Evolutionary conservation across 2,888 invertebrate genomes (phyloP).

Genomic region (Macrosiphum euphorbiae): DNA sequence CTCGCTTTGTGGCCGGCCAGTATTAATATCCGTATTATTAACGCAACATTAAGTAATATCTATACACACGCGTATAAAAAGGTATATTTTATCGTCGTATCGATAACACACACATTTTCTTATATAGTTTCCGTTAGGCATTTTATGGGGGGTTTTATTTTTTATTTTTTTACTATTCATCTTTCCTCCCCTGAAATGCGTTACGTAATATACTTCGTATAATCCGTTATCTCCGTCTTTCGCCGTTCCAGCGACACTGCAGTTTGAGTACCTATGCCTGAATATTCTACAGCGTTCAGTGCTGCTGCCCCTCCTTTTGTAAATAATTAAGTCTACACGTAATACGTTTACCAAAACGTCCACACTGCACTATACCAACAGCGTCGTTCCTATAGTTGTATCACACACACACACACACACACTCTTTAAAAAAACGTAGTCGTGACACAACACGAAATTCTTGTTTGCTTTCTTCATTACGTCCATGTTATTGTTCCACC

Average conservation of each 20-base stretch:
- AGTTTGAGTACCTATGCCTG: neutral
- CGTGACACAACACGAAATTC: slow-evolving; percentile 22
- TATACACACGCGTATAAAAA: slow-evolving; percentile 10
- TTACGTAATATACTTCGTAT: neutral
- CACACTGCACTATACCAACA: neutral
- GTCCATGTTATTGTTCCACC: neutral
- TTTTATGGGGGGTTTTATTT: neutral
- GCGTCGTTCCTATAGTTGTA: neutral
- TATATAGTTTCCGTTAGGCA: neutral
- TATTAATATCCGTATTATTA: slow-evolving; percentile 42
- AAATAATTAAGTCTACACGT: neutral
- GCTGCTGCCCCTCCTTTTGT: neutral
- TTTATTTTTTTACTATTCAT: neutral
- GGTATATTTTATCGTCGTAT: slow-evolving; percentile 36
- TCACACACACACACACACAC: neutral
- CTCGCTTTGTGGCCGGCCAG: neutral
- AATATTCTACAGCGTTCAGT: neutral
- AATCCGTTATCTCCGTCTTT: neutral
- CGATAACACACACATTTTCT: neutral
- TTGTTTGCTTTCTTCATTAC: neutral
- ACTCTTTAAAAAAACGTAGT: neutral
- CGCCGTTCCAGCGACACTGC: neutral
- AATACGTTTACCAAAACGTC: neutral
- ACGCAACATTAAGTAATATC: slow-evolving; percentile 44
- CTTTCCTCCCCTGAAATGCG: neutral